These are phyloP conservation scores for Stenichneumon culpator DNA, from an alignment of 2,888 invertebrate species.

Conservation along the genomic window DNA sequence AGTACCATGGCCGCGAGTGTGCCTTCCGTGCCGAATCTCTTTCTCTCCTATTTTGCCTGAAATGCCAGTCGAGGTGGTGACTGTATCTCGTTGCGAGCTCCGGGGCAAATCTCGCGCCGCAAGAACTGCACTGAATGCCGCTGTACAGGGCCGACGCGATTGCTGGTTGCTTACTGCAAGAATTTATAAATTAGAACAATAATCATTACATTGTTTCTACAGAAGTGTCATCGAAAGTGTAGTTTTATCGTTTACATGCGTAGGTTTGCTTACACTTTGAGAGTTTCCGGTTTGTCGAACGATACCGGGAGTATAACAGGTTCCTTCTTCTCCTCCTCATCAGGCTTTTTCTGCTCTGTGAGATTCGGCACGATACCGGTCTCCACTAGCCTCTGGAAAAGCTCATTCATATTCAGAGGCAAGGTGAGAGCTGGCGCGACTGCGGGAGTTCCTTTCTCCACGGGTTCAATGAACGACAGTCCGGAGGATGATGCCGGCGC, in stretches of 20 bases:
- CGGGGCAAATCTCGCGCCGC: conserved; percentile 97
- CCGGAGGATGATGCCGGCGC: conserved; percentile 87
- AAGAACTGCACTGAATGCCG: conserved; percentile 98
- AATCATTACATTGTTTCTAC: conserved; percentile 30
- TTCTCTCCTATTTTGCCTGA: conserved; percentile 96
- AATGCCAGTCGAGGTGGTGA: conserved; percentile 99
- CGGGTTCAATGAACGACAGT: conserved; percentile 80
- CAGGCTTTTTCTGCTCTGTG: conserved; percentile 78
- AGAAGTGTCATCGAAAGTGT: not conserved
- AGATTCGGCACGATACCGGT: conserved; percentile 91
- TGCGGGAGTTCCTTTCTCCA: conserved; percentile 76
- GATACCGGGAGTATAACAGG: conserved; percentile 88
- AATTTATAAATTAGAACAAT: conserved; percentile 19
- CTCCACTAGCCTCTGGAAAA: conserved; percentile 94
- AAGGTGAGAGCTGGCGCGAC: conserved; percentile 81
- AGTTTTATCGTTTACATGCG: not conserved
- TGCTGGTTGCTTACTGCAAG: conserved; percentile 89
- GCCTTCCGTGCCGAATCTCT: conserved; percentile 94
- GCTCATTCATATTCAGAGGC: conserved; percentile 91
- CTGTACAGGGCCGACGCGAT: conserved; percentile 91
- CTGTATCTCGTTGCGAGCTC: conserved; percentile 96
- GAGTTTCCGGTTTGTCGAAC: conserved; percentile 90
- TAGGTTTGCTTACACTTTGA: conserved; percentile 88
- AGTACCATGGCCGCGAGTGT: conserved; percentile 95
- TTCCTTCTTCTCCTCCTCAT: conserved; percentile 80